Base-by-base conservation (phyloP, 2,888 invertebrate genomes). In the Agrotis ipsilon region DNA sequence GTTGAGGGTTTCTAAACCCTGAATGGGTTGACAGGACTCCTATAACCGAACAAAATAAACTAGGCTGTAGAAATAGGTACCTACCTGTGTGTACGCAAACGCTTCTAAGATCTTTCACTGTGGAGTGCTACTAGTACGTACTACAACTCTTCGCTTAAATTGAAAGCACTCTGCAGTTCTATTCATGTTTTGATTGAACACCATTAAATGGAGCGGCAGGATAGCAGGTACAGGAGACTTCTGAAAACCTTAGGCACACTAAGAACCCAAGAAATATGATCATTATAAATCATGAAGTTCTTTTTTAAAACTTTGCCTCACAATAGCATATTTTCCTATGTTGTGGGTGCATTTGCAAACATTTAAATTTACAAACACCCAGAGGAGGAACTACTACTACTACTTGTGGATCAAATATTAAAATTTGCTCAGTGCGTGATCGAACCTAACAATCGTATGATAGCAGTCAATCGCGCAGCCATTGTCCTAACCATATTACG, bases 181-280 rank as follows among this genome's bases (percentile, higher is more conserved):
- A 75, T 75, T 72, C 21, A 27, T n/a, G 21, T 32, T 64, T 16
- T 21, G 46, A 69, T 69, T 55, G 21, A 24, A 49, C 16, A 2
- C 1, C 14, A 11, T 16, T n/a, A 18, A n/a, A 48, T n/a, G 0
- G 16, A 13, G 21, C 48, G 27, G 52, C 3, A 6, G 58, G 46
- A 24, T 24, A 32, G 9, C 18, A 18, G 4, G 2, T 52, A 32
- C 1, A 6, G 2, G 16, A 2, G 3, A 39, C 9, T 16, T 9
- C 3, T 2, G 2, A 59, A 39, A 57, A 39, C 14, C 2, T 21
- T 14, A 6, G 21, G 18, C 39, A 39, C 18, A 14, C 18, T 13
- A 14, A 18, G 11, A 51, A 51, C 16, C 7, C 0, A 32, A 32
- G 6, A 32, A 32, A 32, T 24, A 24, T 24, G 24, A 3, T 24